phyloP scores from a whole-genome alignment of 2,797 vertebrate genomes.

The Coranthus polyacanthus region DNA sequence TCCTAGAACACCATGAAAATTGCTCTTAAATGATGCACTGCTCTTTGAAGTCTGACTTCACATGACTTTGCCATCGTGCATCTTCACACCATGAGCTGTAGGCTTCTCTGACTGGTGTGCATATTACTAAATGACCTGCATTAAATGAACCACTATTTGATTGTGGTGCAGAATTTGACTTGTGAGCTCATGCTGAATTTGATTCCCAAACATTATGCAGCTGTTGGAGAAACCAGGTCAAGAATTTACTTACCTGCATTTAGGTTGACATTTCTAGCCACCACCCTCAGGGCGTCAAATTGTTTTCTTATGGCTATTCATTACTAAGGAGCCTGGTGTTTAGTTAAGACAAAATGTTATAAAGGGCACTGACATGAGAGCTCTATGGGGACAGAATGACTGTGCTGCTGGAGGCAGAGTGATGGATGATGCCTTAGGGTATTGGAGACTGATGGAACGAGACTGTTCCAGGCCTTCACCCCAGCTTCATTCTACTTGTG shows the following conservation, averaged over 20 bases:
- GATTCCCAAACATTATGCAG: not conserved
- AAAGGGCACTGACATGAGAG: conserved; percentile 45
- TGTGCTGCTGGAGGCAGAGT: conserved; percentile 60
- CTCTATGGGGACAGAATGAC: conserved; percentile 54
- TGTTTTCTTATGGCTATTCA: conserved; percentile 43
- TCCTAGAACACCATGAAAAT: no score
- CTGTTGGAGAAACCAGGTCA: not conserved
- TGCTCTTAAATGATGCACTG: no score
- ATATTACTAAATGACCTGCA: not conserved
- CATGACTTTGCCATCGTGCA: not conserved
- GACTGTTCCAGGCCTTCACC: conserved; percentile 70
- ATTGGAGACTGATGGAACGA: conserved; percentile 69
- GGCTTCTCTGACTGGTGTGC: not conserved
- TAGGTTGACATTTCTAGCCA: conserved; percentile 31
- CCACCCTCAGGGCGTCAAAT: conserved; percentile 28
- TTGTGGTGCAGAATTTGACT: not conserved
- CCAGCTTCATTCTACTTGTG: conserved; percentile 66
- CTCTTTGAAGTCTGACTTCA: not conserved
- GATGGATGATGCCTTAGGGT: conserved; percentile 67
- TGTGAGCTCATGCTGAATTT: conserved; percentile 18
- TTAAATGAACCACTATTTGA: not conserved
- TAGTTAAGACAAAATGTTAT: conserved; percentile 56
- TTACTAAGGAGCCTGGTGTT: conserved; percentile 55
- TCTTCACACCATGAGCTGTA: conserved; percentile 10
- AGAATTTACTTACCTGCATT: conserved; percentile 22